A percentile compares a stretch with the other conserved stretches of the same genome.
phyloP scores from a whole-genome alignment of 2,797 vertebrate genomes.

The Pangasius krempfi region DNA sequence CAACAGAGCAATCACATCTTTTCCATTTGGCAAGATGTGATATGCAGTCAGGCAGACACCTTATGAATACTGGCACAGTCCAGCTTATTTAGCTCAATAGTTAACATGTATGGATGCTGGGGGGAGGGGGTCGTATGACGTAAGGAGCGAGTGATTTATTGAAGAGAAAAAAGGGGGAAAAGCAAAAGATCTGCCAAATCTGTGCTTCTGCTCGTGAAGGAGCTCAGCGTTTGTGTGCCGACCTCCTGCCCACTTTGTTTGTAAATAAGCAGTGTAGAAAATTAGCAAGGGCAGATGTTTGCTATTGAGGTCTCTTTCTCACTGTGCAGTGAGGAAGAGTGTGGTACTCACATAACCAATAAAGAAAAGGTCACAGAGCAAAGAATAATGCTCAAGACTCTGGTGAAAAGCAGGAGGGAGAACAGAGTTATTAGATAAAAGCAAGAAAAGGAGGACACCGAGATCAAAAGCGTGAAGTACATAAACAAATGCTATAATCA shows the following conservation, averaged over 20 bases:
- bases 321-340: constrained; percentile 9
- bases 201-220: not conserved
- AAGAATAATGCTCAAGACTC: not conserved
- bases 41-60: constrained; percentile 28
- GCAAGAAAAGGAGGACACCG: constrained; percentile 13
- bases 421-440: constrained; percentile 12
- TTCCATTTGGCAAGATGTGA: constrained; percentile 45
- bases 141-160: not conserved
- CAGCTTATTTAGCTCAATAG: not conserved
- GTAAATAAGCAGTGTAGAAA: constrained; percentile 71
- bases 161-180: not conserved
- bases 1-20: constrained; percentile 55
- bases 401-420: not conserved
- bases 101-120: not conserved
- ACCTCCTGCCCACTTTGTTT: constrained; percentile 61
- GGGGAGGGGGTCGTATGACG: not conserved
- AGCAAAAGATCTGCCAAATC: not conserved
- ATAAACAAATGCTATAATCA: constrained; percentile 29
- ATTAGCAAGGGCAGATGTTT: constrained; percentile 58
- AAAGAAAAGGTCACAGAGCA: not conserved
- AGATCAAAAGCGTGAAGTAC: constrained; percentile 14
- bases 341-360: not conserved
- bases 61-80: not conserved
- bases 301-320: not conserved
- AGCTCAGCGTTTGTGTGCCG: constrained; percentile 46